These are phyloP conservation scores for Diaphora mendica DNA, from an alignment of 2,888 invertebrate genomes.

Conservation along the genomic window DNA sequence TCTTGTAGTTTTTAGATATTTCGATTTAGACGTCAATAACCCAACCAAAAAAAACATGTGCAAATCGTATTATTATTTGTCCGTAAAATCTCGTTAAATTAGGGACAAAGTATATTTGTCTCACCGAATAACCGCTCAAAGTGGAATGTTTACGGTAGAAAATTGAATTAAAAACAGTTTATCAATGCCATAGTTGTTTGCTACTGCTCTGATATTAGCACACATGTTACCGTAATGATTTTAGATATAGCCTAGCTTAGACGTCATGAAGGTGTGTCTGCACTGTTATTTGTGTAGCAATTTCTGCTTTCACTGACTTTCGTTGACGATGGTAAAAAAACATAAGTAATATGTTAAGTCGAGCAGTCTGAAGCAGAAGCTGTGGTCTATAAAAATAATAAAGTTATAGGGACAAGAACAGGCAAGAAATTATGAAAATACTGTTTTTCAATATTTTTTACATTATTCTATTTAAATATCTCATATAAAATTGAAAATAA, in stretches of 20 bases:
- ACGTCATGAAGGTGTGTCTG: neutral
- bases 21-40: neutral
- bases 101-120: neutral
- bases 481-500: neutral
- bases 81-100: neutral
- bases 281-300: neutral
- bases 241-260: neutral
- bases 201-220: neutral
- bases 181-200: constrained; percentile 5
- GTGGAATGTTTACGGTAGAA: neutral
- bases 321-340: neutral
- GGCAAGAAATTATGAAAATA: neutral
- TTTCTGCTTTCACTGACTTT: neutral
- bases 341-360: neutral
- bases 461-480: neutral
- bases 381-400: neutral
- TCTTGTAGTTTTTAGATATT: neutral
- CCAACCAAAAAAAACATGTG: neutral
- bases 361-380: neutral
- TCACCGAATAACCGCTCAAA: neutral
- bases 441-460: neutral
- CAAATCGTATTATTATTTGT: neutral
- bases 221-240: neutral
- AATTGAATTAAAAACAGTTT: neutral
- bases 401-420: neutral